Evolutionary conservation across 2,888 invertebrate species (phyloP), one percentile per base, ranked within the genome.

Genomic region (Epistrophe grossulariae): DNA sequence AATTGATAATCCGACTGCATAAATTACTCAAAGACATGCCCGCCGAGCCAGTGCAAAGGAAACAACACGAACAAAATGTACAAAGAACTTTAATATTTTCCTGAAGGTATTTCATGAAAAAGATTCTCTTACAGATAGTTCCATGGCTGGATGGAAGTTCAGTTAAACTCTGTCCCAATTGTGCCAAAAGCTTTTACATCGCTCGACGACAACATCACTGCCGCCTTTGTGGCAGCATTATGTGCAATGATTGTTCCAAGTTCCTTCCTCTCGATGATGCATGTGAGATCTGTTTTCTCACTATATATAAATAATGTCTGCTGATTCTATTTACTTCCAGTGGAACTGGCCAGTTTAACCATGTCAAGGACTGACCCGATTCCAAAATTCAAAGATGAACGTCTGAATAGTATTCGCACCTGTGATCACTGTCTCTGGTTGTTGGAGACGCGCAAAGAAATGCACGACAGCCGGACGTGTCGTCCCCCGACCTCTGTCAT

Each of bases 201-300:
- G 96, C 98, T 0, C 94, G 98, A 80, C 94, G 99, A 88, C 97
- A 98, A 92, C 99, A 99, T 93, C 99, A 99, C 93, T 99, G 99
- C 91, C 94, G 99, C 85, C 94, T 99, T 5, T 99, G 98, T 92
- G 99, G 99, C 0, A 96, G 97, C 78, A 96, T 99, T 83, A 96
- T 99, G 94, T 99, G 99, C 92, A 95, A 97, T 91, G 96, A 96
- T 89, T 99, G 99, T 92, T 98, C 98, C 0, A 94, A 95, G 90
- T 98, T 98, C 92, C 93, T 99, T 89, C 94, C 96, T 59, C 94
- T 97, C 88, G 94, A 95, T 89, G 94, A 95, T 92, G 98, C 98
- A 88, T 94, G 97, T 97, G 94, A 94, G 96, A 93, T 35, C 45
- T 0, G 9, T 17, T 4, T n/a, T 8, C 0, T 2, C 35, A 24